Conservation (phyloP, 2,113 vertebrate species). For the Martes martes region DNA sequence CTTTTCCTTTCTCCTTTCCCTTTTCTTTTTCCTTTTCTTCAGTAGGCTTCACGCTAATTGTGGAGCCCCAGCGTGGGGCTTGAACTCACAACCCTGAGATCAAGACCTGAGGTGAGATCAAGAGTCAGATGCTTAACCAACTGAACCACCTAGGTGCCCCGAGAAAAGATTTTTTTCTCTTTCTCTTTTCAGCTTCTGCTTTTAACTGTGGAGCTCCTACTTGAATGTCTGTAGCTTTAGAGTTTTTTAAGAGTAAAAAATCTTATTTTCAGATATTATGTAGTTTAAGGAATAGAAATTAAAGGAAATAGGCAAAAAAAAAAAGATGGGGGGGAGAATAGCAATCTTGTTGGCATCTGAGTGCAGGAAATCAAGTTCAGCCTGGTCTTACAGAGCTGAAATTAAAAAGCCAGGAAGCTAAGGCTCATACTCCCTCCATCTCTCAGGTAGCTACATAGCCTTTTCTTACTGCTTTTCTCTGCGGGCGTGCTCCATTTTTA, state of each 20-base stretch:
- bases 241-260: slow-evolving; percentile 42
- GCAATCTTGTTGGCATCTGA: not conserved
- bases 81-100: not conserved
- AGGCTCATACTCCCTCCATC: not conserved
- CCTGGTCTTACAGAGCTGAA: not conserved
- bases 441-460: not conserved
- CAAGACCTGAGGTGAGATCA: not conserved
- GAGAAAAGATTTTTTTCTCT: not conserved
- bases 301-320: not conserved
- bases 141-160: not conserved
- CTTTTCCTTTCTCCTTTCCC: no score
- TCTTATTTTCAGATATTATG: not conserved
- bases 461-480: not conserved
- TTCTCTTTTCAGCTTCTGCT: not conserved
- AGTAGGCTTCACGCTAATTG: not conserved
- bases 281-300: not conserved
- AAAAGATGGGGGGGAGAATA: not conserved
- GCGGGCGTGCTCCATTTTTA: not conserved
- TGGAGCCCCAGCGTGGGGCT: not conserved
- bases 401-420: not conserved
- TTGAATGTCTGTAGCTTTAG: slow-evolving; percentile 5
- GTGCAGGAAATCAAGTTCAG: not conserved
- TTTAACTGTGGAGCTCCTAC: not conserved
- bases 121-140: not conserved
- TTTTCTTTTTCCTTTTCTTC: not conserved